These are phyloP conservation scores for Anguilla anguilla DNA, from an alignment of 2,797 vertebrate species.

Conservation along the genomic window DNA sequence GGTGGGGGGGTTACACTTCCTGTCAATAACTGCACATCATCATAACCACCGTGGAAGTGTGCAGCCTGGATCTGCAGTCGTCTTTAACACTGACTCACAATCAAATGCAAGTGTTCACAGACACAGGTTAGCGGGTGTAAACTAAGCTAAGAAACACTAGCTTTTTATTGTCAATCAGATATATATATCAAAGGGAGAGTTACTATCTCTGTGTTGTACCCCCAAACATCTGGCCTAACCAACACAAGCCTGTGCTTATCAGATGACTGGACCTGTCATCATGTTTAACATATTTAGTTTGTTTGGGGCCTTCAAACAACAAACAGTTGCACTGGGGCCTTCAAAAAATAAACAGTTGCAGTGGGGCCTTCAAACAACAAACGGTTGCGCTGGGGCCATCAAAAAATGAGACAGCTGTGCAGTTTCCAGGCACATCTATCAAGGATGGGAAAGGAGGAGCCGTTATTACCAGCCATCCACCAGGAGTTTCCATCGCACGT, in stretches of 20 bases:
- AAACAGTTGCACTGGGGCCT: background rate
- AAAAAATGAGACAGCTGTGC: background rate
- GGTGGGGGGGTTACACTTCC: background rate
- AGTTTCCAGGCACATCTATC: background rate
- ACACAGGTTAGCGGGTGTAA: background rate
- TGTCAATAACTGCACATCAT: constrained; percentile 25
- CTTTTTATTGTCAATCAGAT: background rate
- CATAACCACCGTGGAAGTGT: background rate
- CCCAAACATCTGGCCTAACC: background rate
- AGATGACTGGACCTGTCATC: background rate
- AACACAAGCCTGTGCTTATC: background rate
- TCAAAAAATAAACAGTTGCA: background rate
- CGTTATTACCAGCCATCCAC: background rate
- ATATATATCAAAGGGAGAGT: background rate
- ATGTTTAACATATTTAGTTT: background rate
- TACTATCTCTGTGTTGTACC: background rate
- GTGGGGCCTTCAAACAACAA: background rate
- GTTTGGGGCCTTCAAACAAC: background rate
- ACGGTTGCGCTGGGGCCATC: background rate
- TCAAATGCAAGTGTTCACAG: background rate
- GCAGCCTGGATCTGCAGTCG: background rate
- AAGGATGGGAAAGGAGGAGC: background rate
- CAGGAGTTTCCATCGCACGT: constrained; percentile 3
- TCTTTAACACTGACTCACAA: background rate
- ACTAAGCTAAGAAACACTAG: background rate